These are phyloP conservation scores for Euglossa dilemma DNA, from an alignment of 1,140 invertebrate species.

Conservation along the genomic window DNA sequence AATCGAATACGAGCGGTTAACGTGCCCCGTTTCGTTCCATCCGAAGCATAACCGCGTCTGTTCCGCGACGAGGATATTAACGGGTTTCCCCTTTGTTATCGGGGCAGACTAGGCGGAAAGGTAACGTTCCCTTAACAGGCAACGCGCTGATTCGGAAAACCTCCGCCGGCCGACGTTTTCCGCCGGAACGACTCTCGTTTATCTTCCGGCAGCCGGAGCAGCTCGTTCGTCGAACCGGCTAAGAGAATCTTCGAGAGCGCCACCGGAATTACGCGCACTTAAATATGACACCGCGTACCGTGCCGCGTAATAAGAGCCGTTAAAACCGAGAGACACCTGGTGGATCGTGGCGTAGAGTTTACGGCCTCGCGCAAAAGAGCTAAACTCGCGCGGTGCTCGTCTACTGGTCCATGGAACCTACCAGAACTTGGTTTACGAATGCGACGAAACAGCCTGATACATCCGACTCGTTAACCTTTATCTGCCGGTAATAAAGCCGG, in stretches of 20 bases:
- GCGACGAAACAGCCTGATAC: slow-evolving; percentile 65
- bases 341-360: slow-evolving; percentile 64
- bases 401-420: slow-evolving; percentile 58
- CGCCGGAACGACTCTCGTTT: slow-evolving; percentile 18
- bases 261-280: not conserved
- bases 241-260: not conserved
- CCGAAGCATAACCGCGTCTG: too few species aligned
- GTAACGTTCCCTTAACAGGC: not conserved
- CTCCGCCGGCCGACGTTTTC: too few species aligned
- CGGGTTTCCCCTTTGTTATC: not conserved
- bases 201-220: not conserved
- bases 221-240: not conserved
- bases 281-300: slow-evolving; percentile 14
- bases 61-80: slow-evolving; percentile 5
- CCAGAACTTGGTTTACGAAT: slow-evolving; percentile 68
- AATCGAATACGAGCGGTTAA: not conserved
- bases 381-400: slow-evolving; percentile 50
- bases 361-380: slow-evolving; percentile 54
- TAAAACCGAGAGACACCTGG: slow-evolving; percentile 40
- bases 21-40: not conserved
- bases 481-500: slow-evolving; percentile 72
- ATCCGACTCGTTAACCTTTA: slow-evolving; percentile 63
- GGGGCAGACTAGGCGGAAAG: not conserved
- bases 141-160: not conserved
- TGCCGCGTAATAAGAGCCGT: not conserved